A percentile compares a stretch with the other conserved stretches of the same genome.
Conservation (phyloP, 2,113 vertebrate species). For the Semnornis frantzii region DNA sequence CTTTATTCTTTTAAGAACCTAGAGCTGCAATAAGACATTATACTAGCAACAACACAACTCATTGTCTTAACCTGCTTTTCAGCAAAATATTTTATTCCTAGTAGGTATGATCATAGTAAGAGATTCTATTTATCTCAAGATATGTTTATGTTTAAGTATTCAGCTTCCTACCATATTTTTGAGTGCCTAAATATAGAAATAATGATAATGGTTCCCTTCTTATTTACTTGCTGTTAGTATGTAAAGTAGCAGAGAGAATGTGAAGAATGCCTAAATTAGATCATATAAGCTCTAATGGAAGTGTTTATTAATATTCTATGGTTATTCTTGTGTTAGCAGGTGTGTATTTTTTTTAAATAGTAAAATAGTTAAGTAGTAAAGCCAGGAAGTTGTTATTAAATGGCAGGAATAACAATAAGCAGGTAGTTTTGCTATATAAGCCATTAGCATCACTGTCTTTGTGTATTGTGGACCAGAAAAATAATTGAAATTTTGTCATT, state of each 20-base stretch:
- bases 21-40: neutral
- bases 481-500: neutral
- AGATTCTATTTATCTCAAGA: neutral
- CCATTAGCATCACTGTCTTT: neutral
- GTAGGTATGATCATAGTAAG: neutral
- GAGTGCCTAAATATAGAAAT: neutral
- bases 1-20: neutral
- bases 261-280: neutral
- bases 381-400: neutral
- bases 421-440: neutral
- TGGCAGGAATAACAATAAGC: neutral
- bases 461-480: neutral
- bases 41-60: neutral
- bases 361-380: neutral
- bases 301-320: neutral
- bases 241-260: neutral
- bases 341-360: neutral
- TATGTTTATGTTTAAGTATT: neutral
- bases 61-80: conserved; percentile 24
- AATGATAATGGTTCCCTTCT: neutral
- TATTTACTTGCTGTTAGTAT: neutral
- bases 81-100: neutral
- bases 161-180: neutral
- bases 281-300: neutral
- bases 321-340: neutral